Percentiles rank a stretch among this genome's conserved stretches.
Conservation (phyloP, 2,888 invertebrate genomes). For the Rhaphigaster nebulosa region DNA sequence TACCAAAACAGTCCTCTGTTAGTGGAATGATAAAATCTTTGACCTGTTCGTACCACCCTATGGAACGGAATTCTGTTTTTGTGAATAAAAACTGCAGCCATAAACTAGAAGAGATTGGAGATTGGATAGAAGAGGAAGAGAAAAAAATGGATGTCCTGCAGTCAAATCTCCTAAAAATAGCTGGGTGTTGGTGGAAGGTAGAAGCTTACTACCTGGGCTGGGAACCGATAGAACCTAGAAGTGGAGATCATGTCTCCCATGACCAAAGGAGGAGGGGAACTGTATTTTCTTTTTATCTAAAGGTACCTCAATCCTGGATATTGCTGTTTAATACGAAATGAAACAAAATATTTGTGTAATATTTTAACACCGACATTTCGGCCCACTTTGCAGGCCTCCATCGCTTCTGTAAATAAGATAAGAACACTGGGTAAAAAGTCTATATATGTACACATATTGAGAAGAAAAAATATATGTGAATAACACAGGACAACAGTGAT, state of each 20-base stretch:
- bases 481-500: too few species aligned
- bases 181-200: not conserved
- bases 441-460: too few species aligned
- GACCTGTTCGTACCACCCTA: not conserved
- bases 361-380: too few species aligned
- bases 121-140: not conserved
- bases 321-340: not conserved
- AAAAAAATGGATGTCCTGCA: not conserved
- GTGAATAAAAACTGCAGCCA: conserved; percentile 18
- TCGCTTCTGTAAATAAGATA: too few species aligned
- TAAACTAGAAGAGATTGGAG: not conserved
- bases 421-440: too few species aligned
- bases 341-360: too few species aligned
- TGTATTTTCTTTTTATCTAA: not conserved
- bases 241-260: conserved; percentile 22
- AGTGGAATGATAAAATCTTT: not conserved
- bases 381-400: too few species aligned
- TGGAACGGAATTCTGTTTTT: conserved; percentile 10
- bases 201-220: not conserved
- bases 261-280: not conserved
- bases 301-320: not conserved
- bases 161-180: not conserved
- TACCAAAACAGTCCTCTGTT: not conserved
- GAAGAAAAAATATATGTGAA: too few species aligned
- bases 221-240: not conserved